Evolutionary conservation across 1,140 invertebrate species (phyloP), one percentile per base, ranked within the genome.

Genomic region (Neoseiulus cucumeris): DNA sequence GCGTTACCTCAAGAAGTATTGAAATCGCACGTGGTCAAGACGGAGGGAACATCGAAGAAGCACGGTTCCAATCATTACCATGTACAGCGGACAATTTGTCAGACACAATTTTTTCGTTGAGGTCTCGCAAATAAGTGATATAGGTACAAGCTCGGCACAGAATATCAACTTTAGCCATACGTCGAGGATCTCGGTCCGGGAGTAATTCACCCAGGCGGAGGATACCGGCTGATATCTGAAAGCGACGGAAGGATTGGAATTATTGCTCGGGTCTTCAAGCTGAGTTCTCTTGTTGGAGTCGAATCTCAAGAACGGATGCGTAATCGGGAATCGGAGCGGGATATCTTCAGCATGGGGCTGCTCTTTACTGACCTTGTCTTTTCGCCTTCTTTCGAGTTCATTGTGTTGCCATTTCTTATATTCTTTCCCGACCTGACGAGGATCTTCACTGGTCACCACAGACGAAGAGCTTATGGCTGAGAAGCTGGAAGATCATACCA

Each of bases 341-440:
- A 20, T 6, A 5, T 25, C 33, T 17, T 25, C 1, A 47, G 7
- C 14, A 17, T 47, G 18, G 18, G 18, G 25, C 14, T 47, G 5
- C 4, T 22, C 7, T 14, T 17, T 1, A 59, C 51, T 2, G 14
- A 59, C 51, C 51, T 59, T 59, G 33, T 59, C 51, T 25, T 59
- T 59, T 9, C 51, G 14, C 22, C 51, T 25, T 17, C 51, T 25
- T 25, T 59, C 51, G 14, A 29, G 51, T 25, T 59, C 51, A 9
- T 59, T 59, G 33, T 59, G 51, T 25, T 59, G 51, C 51, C 51
- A 59, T 25, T 59, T 59, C 25, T 33, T 25, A 20, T 59, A 59
- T 33, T 59, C 51, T 9, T 59, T 59, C 12, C 51, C 51, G 1
- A 33, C 51, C 33, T 59, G 51, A 25, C 51, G 51, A 17, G 51